A percentile compares a stretch with the other conserved stretches of the same genome.
phyloP scores from a whole-genome alignment of 2,797 vertebrate genomes.

The Sylvia borin region DNA sequence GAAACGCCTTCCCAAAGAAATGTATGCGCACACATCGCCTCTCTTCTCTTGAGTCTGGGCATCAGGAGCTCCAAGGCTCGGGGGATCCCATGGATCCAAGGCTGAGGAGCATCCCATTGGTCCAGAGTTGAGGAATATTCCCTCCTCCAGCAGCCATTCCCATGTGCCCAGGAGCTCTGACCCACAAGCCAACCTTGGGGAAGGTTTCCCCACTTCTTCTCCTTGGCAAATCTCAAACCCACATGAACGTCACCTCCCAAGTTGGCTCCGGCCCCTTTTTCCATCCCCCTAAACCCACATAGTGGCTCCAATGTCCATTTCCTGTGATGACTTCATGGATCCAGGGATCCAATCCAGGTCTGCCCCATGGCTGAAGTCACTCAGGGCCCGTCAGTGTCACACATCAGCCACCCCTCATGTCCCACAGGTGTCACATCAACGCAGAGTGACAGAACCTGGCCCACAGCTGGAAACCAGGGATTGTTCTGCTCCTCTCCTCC shows the following conservation, averaged over 20 bases:
- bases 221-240: neutral
- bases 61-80: neutral
- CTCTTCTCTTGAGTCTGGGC: neutral
- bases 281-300: neutral
- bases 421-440: accelerated
- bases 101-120: accelerated
- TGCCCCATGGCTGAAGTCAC: neutral
- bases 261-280: neutral
- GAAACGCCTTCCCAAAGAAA: neutral
- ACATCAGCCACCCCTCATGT: accelerated
- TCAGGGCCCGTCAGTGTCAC: accelerated
- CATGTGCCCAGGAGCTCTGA: neutral
- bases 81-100: too few relatives aligned
- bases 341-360: neutral
- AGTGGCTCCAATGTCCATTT: neutral
- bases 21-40: accelerated
- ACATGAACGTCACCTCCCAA: accelerated
- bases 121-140: neutral
- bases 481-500: neutral
- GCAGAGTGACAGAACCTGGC: neutral
- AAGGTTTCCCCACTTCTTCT: neutral
- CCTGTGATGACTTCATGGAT: neutral
- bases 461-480: neutral
- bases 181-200: neutral
- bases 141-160: neutral